Evolutionary conservation across 2,797 vertebrate genomes (phyloP), one percentile per base, ranked within the genome.

Genomic region (Anabacerthia variegaticeps): DNA sequence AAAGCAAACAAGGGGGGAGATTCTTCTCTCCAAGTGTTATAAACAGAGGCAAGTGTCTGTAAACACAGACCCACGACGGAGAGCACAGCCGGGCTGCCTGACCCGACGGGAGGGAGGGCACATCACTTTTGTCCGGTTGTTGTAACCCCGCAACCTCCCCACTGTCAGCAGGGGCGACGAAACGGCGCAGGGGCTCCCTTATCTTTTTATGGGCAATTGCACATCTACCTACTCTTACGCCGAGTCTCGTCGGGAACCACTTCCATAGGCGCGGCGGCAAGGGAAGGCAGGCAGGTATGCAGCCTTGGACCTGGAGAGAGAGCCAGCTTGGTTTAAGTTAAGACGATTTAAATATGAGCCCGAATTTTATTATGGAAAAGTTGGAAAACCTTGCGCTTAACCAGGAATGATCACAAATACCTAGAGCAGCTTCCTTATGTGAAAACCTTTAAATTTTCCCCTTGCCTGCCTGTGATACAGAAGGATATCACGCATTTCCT

Each of bases 91-190:
- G 91, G 74, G 85, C 94, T 86, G 46, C 92, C 96, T 98, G 98
- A 98, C 98, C 98, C 90, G 79, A 88, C 91, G 79, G 93, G 93
- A 97, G 91, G 97, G 96, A 98, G 98, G 98, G 98, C 98, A 97
- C 96, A 96, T 95, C 97, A 85, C 93, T 97, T 96, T 96, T 95
- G 96, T 96, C 96, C 89, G 95, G 98, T 98, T 98, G 97, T 98
- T 97, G 88, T 98, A 98, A 98, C 98, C 98, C 97, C 65, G 83
- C 96, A 97, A 98, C 98, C 98, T 98, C 43, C 88, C 62, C 89
- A 88, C 94, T 91, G 97, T 96, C 97, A 94, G 93, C 89, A 52
- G 91, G 92, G 94, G 85, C 66, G 80, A 95, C 89, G 58, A 46
- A 93, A 74, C 66, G 84, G 91, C 52, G 85, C 72, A 49, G 77